Evolutionary conservation across 2,113 vertebrate genomes (phyloP).

Genomic region (Theropithecus gelada): DNA sequence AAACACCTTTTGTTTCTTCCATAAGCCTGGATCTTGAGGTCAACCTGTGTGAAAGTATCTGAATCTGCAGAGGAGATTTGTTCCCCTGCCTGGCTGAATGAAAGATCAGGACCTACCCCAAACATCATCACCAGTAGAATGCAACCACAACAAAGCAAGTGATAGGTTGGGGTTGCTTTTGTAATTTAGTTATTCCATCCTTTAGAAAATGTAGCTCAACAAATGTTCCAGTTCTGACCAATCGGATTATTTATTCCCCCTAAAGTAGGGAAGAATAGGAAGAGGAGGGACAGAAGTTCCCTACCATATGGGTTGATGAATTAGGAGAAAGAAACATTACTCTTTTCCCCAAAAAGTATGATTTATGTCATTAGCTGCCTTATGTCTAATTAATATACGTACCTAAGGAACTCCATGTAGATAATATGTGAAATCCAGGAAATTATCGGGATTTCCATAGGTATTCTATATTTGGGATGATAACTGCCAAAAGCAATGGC

Average conservation of each 20-base stretch:
- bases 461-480: background rate
- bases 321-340: background rate
- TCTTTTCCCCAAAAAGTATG: background rate
- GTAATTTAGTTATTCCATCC: background rate
- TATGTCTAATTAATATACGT: background rate
- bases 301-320: background rate
- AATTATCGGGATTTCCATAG: background rate
- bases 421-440: background rate
- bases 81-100: background rate
- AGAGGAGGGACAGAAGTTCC: background rate
- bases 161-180: background rate
- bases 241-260: background rate
- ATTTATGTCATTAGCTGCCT: background rate
- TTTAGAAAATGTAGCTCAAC: background rate
- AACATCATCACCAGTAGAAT: background rate
- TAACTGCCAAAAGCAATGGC: background rate
- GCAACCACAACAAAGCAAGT: accelerated
- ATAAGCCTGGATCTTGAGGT: background rate
- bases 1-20: background rate
- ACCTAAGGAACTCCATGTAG: background rate
- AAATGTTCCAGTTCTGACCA: background rate
- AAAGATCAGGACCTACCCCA: background rate
- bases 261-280: background rate
- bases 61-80: background rate
- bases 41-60: background rate